A percentile compares a stretch with the other conserved stretches of the same genome.
These are phyloP conservation scores for Remorina albescens DNA, from an alignment of 2,797 vertebrate genomes.

Conservation along the genomic window DNA sequence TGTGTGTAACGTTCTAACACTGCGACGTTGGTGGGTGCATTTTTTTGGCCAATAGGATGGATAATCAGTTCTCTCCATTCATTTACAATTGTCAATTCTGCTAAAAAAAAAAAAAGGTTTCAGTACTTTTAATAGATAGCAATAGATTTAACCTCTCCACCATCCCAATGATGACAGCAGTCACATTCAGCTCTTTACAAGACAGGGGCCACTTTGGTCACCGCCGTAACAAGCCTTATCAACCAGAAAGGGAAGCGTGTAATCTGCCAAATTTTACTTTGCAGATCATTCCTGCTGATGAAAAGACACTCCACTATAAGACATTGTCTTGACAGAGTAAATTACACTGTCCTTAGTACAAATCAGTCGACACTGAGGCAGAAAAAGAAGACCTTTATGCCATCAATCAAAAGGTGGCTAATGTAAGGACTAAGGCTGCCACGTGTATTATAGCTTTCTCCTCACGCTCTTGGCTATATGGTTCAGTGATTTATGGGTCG, in stretches of 20 bases:
- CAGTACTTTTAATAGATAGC: too few species aligned
- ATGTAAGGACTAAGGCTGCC: not conserved
- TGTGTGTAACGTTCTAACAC: too few species aligned
- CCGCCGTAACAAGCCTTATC: conserved; percentile 73
- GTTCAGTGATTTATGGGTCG: conserved; percentile 4
- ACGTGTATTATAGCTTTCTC: conserved; percentile 10
- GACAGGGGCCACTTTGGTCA: conserved; percentile 43
- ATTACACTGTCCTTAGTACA: conserved; percentile 19
- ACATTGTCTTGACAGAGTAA: conserved; percentile 21
- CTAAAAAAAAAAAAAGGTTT: too few species aligned
- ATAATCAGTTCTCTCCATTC: not conserved
- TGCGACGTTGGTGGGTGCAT: too few species aligned
- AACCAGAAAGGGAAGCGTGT: conserved; percentile 16
- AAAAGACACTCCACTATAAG: conserved; percentile 25
- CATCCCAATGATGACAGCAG: conserved; percentile 34
- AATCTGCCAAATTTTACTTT: conserved; percentile 33
- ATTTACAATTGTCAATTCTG: not conserved
- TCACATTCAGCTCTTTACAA: conserved; percentile 31
- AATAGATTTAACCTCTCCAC: conserved; percentile 50
- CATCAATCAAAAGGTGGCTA: not conserved
- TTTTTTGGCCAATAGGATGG: not conserved
- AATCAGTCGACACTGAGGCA: not conserved
- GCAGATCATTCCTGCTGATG: conserved; percentile 23
- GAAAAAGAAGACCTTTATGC: not conserved
- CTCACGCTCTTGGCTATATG: not conserved